These are phyloP conservation scores for Polyploca ridens DNA, from an alignment of 2,888 invertebrate species.

Conservation along the genomic window DNA sequence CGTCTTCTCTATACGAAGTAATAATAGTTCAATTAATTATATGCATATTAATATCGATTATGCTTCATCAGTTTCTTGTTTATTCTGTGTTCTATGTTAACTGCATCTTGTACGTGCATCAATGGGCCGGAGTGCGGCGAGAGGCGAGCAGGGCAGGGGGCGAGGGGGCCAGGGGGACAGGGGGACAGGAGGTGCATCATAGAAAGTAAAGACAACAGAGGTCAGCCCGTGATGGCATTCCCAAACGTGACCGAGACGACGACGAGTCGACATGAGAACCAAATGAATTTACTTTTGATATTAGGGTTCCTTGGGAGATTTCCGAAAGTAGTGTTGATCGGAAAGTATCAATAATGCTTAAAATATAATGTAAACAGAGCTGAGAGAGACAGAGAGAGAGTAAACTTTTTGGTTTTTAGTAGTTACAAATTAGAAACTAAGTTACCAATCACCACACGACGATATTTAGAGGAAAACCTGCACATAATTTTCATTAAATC, in stretches of 20 bases:
- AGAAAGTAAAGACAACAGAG: conserved; percentile 8
- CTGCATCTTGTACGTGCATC: conserved; percentile 1
- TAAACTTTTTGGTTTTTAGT: too few relatives aligned
- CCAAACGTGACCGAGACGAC: conserved; percentile 3
- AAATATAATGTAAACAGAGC: too few relatives aligned
- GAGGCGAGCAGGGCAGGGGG: neutral
- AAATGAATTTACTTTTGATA: neutral
- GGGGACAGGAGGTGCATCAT: neutral
- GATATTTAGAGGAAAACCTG: too few relatives aligned
- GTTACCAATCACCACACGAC: too few relatives aligned
- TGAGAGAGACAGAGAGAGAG: too few relatives aligned
- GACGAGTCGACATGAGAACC: neutral
- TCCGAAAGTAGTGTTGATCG: too few relatives aligned
- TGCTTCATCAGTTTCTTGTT: neutral
- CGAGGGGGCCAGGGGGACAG: neutral
- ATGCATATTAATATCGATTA: neutral
- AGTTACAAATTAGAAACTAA: too few relatives aligned
- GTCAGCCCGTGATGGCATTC: conserved; percentile 1
- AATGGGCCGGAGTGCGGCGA: neutral
- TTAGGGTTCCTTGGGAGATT: conserved; percentile 6
- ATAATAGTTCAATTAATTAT: too few relatives aligned
- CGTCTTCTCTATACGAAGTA: too few relatives aligned
- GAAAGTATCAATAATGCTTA: too few relatives aligned
- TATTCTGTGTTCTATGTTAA: neutral
- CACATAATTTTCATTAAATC: too few relatives aligned